Percentiles rank a stretch among this genome's conserved stretches.
These are phyloP conservation scores for Grallaria varia DNA, from an alignment of 2,113 vertebrate genomes.

Conservation along the genomic window DNA sequence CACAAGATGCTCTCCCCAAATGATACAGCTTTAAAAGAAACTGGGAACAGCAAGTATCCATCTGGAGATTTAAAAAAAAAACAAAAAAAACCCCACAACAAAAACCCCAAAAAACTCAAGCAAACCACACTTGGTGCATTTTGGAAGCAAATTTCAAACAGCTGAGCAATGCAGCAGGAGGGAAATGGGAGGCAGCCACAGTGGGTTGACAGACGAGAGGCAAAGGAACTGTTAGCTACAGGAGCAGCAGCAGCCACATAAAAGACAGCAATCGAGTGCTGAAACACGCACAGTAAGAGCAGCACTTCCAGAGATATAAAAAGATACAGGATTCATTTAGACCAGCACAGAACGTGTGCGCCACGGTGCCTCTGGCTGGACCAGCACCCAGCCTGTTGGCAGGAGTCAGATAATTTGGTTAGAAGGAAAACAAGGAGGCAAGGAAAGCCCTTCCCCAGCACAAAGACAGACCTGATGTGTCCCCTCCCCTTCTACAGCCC, in stretches of 20 bases:
- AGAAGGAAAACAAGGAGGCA: background rate
- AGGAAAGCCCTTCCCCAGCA: background rate
- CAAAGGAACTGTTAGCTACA: background rate
- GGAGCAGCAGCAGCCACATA: background rate
- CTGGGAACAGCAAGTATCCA: background rate
- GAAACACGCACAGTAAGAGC: background rate
- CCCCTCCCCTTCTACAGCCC: background rate
- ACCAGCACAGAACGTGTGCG: background rate
- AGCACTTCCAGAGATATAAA: background rate
- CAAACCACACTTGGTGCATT: background rate
- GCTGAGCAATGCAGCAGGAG: slow-evolving; percentile 62
- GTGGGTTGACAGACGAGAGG: background rate
- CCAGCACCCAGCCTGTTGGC: background rate
- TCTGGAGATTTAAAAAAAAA: slow-evolving; percentile 6
- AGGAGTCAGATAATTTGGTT: background rate
- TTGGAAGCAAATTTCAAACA: slow-evolving; percentile 45
- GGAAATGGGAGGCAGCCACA: background rate
- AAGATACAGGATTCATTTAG: background rate
- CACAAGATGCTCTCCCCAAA: slow-evolving; percentile 13
- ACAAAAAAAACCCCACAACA: background rate
- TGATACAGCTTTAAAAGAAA: background rate
- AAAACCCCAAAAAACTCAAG: too few species aligned
- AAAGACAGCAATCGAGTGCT: background rate
- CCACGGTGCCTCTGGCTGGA: background rate
- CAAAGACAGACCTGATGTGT: background rate